Evolutionary conservation across 2,113 vertebrate species (phyloP), one percentile per base, ranked within the genome.

Genomic region (Seriola aureovittata): DNA sequence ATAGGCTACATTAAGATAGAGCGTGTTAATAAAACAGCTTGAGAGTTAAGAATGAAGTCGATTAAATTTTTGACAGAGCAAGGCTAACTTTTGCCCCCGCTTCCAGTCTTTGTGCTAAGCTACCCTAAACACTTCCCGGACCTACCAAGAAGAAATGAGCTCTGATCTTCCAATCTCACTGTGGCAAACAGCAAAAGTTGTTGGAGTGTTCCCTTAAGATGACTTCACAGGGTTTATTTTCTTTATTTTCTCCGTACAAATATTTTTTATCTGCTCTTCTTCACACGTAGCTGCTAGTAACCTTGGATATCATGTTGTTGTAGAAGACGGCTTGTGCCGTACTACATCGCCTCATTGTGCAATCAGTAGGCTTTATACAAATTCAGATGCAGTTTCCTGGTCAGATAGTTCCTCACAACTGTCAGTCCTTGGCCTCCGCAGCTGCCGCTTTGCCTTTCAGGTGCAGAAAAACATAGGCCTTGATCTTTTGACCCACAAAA

Each of bases 401-500:
- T 23, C 32, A 10, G 4, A 70, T 4, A n/a, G 17, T 6, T 59
- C 44, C 65, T 65, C 65, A n/a, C 38, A 32, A 21, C 75, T 67
- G 68, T 71, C 62, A 59, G 60, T 78, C 25, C 23, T 25, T 9
- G 63, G 69, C 80, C 48, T 78, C 48, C 54, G 74, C 83, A 90
- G 79, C 82, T 83, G 85, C 80, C 69, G 66, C 71, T 44, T 65
- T 55, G 12, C 48, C 66, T 70, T 64, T 75, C 66, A 85, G 80
- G 76, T 72, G 52, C 73, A 84, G 16, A 67, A 58, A 64, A 50
- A 65, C 52, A 66, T 0, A 66, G 65, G 58, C 65, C 68, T 9
- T 67, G 79, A 90, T 78, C 81, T 57, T 79, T 69, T 82, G 85
- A 87, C 85, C 84, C 44, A 13, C 25, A 23, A 42, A 25, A 21